These are phyloP conservation scores for Carettochelys insculpta DNA, from an alignment of 2,113 vertebrate species.

Conservation along the genomic window DNA sequence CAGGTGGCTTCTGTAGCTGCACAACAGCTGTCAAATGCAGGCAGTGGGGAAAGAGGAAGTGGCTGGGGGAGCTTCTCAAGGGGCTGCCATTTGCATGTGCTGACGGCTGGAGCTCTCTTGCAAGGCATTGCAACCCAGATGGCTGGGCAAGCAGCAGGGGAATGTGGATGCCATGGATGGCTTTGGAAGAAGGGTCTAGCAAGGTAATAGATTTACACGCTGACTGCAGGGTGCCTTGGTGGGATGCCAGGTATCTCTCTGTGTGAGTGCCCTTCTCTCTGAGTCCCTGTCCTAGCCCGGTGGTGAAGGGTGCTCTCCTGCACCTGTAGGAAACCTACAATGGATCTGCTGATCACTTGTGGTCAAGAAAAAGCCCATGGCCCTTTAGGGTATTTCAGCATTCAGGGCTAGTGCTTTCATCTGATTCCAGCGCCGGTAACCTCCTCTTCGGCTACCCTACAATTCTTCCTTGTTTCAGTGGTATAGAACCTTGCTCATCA, in stretches of 20 bases:
- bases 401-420: background rate
- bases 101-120: background rate
- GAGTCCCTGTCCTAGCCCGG: background rate
- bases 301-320: background rate
- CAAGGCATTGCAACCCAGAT: background rate
- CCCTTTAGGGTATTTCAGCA: no score
- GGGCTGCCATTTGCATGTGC: background rate
- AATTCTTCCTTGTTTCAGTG: background rate
- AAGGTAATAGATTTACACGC: background rate
- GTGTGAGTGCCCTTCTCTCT: background rate
- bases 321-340: no score
- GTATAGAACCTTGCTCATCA: background rate
- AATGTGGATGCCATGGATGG: background rate
- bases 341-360: background rate
- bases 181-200: background rate
- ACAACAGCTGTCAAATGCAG: background rate
- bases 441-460: background rate
- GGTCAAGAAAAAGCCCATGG: background rate
- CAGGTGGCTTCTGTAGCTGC: background rate
- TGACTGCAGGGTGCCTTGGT: background rate
- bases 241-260: no score
- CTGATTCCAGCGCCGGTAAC: background rate
- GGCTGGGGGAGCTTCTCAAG: background rate
- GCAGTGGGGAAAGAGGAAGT: background rate
- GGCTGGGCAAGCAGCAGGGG: background rate